These are phyloP conservation scores for Phoenicopterus ruber DNA, from an alignment of 2,113 vertebrate species.

Conservation along the genomic window DNA sequence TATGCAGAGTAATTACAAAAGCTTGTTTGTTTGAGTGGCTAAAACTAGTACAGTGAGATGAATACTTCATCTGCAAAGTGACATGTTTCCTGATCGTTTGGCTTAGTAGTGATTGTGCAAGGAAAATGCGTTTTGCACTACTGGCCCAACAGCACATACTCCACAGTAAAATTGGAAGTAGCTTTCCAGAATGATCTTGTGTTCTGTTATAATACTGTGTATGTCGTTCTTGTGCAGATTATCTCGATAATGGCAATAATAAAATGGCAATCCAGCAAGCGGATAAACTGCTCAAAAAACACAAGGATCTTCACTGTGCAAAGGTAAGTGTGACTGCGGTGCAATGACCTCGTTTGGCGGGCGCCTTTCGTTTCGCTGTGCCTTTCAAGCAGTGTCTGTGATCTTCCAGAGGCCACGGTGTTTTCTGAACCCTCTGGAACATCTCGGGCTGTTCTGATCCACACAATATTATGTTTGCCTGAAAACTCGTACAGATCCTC, in stretches of 20 bases:
- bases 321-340: conserved; percentile 78
- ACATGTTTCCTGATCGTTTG: not conserved
- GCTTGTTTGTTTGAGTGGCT: conserved; percentile 45
- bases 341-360: not conserved
- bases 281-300: conserved; percentile 96
- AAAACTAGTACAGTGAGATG: not conserved
- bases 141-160: not conserved
- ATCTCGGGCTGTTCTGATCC: not conserved
- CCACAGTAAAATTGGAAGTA: rapidly evolving
- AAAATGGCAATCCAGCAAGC: conserved; percentile 99
- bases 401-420: not conserved
- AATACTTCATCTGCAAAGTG: not conserved
- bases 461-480: not conserved
- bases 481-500: not conserved
- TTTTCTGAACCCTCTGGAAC: not conserved
- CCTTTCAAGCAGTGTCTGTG: not conserved
- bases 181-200: not conserved
- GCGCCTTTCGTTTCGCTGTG: rapidly evolving
- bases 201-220: not conserved
- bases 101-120: not conserved
- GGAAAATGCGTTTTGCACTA: not conserved
- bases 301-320: conserved; percentile 97
- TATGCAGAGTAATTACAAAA: conserved; percentile 36
- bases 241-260: conserved; percentile 99
- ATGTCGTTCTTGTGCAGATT: conserved; percentile 79